Evolutionary conservation across 2,113 vertebrate species (phyloP), one percentile per base, ranked within the genome.

Genomic region (Tetrao urogallus): DNA sequence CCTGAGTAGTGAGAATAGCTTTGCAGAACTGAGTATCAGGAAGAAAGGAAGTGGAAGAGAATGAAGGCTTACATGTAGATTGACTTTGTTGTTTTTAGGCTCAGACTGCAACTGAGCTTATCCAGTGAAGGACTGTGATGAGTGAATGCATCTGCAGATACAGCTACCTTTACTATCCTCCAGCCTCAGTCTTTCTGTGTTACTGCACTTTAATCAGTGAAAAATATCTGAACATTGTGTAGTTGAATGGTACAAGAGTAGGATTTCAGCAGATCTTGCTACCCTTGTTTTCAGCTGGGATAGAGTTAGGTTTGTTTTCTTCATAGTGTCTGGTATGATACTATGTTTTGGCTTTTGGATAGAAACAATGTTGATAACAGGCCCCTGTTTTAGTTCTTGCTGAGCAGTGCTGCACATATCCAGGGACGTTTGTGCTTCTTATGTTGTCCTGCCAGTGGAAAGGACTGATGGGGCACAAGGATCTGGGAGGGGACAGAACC

Each of bases 151-250:
- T 56, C 13, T 57, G 57, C 30, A 47, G 7, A 21, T 70, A 15
- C 21, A 6, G 27, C 19, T 27, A 14, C 17, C 38, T 73, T 36
- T 27, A 15, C 48, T 38, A 36, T 24, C 27, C 34, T 65, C 24
- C 34, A 70, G 40, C 18, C 40, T 61, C 43, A 47, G 50, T 17
- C 45, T 42, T 43, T 27, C 27, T 12, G 52, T 0, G 0, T 40
- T 60, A 32, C 63, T 15, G 6, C 1, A 0, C 13, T 0, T 58
- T 25, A 18, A 15, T 38, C 27, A 1, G 1, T 84, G 34, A 30
- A 34, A 70, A 42, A 32, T 47, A 50, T 21, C 16, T 28, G 34
- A 65, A 12, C 2, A 11, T 34, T 61, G 30, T 60, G 6, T 24
- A 38, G 43, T 27, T 15, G 88, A 70, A 64, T 47, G 45, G 16